Base-by-base conservation (phyloP, 2,888 invertebrate species). In the Agrotis exclamationis region DNA sequence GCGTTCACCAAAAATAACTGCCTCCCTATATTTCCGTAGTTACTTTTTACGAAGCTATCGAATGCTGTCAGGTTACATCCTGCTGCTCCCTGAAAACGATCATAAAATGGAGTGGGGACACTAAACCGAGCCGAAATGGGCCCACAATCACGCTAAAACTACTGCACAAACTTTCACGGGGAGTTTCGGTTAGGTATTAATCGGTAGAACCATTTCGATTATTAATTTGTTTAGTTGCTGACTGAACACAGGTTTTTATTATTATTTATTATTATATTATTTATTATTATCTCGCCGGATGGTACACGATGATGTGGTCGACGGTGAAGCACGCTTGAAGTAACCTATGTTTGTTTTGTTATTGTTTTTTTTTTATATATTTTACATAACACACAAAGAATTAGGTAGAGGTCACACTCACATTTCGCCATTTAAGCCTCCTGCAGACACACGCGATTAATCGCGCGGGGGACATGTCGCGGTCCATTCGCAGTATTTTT, bases 71-170 rank as follows among this genome's bases (percentile, higher is more conserved):
- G 59, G 44, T 63, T 60, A 48, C 79, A 74, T 64, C 70, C 67
- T 65, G 18, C 53, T 45, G 22, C 50, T 56, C 71, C 50, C 28
- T 53, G 28, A 50, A 69, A 66, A 70, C 63, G 63, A 47, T 65
- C 65, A 59, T 83, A 79, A 82, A 83, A 76, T 70, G 28, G 62
- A 74, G 76, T 79, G 63, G 66, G 66, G 39, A 39, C 44, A 63
- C 58, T 74, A 76, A 76, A 82, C 63, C 69, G 67, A 53, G 70
- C 69, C 48, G 56, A 59, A 82, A 82, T 76, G 70, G 74, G 68
- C 57, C 73, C 70, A 73, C 76, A 59, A 71, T 82, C 74, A 73
- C 65, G 67, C n/a, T 73, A 64, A 77, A 73, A 79, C 70, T 81
- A 62, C 48, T 53, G 14, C 44, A 22, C 24, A 11, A 66, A 78